Conservation (phyloP, 2,797 vertebrate species). For the Premnoplex brunnescens region DNA sequence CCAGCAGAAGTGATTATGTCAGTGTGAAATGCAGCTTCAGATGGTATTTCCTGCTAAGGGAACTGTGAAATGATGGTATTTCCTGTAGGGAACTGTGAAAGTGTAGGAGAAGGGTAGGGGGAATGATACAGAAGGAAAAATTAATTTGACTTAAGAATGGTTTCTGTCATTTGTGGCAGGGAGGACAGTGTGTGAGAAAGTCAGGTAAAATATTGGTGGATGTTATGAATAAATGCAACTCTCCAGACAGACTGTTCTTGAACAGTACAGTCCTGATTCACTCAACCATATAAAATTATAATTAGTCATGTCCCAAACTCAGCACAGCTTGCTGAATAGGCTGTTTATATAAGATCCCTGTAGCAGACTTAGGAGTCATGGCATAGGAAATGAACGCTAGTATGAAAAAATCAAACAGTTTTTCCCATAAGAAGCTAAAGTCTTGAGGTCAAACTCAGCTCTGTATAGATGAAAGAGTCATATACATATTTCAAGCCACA, state of each 20-base stretch:
- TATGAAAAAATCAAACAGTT: not conserved
- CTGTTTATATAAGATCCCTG: constrained; percentile 16
- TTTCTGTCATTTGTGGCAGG: not conserved
- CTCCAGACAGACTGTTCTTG: not conserved
- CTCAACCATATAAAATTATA: constrained; percentile 30
- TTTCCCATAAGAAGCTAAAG: not conserved
- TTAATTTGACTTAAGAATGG: not conserved
- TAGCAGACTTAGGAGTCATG: not conserved
- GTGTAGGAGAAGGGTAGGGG: not conserved
- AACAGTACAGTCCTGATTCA: not conserved
- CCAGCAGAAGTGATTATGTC: not conserved
- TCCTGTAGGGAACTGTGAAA: not conserved
- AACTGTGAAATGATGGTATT: not conserved
- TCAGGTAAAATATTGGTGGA: not conserved
- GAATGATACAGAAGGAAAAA: not conserved
- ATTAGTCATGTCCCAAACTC: constrained; percentile 32
- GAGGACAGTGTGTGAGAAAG: not conserved
- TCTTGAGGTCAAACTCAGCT: not conserved
- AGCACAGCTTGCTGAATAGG: constrained; percentile 23
- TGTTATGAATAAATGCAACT: not conserved
- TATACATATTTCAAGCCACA: not conserved
- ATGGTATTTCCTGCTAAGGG: not conserved
- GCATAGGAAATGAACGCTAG: not conserved
- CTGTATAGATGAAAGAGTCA: not conserved
- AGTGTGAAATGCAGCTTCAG: not conserved